Evolutionary conservation across 2,797 vertebrate species (phyloP).

Genomic region (Scleropages formosus): DNA sequence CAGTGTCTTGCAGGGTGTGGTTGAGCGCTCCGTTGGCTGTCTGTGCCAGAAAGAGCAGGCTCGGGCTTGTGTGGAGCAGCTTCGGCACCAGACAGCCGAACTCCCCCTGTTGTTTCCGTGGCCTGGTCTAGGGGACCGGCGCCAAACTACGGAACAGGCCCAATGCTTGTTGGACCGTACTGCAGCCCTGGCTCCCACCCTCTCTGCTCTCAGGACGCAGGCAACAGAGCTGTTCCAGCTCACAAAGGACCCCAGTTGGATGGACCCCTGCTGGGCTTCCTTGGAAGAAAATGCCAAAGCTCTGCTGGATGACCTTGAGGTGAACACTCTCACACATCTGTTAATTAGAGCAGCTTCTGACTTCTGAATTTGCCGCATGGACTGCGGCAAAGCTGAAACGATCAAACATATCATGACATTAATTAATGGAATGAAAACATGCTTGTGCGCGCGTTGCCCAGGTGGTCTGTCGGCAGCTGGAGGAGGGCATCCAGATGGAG

Average conservation of each 20-base stretch:
- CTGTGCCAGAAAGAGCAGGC: slow-evolving; percentile 49
- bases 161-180: slow-evolving; percentile 54
- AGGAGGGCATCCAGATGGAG: slow-evolving; percentile 63
- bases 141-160: slow-evolving; percentile 61
- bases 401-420: neutral
- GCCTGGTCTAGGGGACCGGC: slow-evolving; percentile 70
- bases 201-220: slow-evolving; percentile 51
- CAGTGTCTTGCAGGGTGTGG: slow-evolving; percentile 58
- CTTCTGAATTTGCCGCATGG: neutral
- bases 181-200: slow-evolving; percentile 47
- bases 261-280: slow-evolving; percentile 50
- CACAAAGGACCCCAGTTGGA: slow-evolving; percentile 64
- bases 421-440: neutral
- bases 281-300: slow-evolving; percentile 55
- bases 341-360: neutral
- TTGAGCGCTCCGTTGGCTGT: slow-evolving; percentile 57
- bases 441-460: slow-evolving; percentile 38
- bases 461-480: slow-evolving; percentile 50
- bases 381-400: neutral
- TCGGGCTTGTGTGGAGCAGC: slow-evolving; percentile 51
- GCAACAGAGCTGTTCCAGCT: slow-evolving; percentile 58
- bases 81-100: slow-evolving; percentile 50
- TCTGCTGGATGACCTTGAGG: slow-evolving; percentile 60
- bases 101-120: slow-evolving; percentile 65
- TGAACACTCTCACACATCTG: slow-evolving; percentile 46